These are phyloP conservation scores for Galerucella calmariensis DNA, from an alignment of 2,888 invertebrate genomes.

Conservation along the genomic window DNA sequence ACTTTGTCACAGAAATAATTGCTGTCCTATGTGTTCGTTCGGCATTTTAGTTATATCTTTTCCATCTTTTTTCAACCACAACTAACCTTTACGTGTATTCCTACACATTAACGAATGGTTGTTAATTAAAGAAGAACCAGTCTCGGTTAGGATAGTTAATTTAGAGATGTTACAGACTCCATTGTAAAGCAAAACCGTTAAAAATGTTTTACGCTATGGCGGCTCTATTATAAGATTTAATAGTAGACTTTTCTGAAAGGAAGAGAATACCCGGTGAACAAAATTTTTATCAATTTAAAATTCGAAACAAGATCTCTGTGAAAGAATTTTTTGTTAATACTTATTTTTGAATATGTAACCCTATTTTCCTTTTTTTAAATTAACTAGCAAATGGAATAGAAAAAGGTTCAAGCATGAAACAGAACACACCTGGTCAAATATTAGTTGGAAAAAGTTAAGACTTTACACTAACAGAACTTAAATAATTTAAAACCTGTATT, in stretches of 20 bases:
- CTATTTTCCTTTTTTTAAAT: too few species aligned
- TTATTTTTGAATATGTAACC: too few species aligned
- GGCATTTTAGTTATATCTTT: constrained; percentile 49
- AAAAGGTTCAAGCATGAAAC: too few species aligned
- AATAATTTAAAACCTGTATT: neutral
- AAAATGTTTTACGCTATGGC: constrained; percentile 41
- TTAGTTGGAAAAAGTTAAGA: too few species aligned
- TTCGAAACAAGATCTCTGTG: neutral
- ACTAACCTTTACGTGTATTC: constrained; percentile 45
- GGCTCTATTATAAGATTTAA: constrained; percentile 21
- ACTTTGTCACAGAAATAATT: constrained; percentile 42
- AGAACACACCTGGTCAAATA: too few species aligned
- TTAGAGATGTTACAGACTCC: constrained; percentile 55
- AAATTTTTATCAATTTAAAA: neutral
- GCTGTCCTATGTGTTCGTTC: constrained; percentile 51
- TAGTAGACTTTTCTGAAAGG: constrained; percentile 26
- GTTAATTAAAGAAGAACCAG: constrained; percentile 60
- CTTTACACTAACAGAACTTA: too few species aligned
- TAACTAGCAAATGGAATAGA: too few species aligned
- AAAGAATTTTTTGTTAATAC: too few species aligned
- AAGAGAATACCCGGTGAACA: constrained; percentile 12
- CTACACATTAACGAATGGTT: constrained; percentile 57
- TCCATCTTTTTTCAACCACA: constrained; percentile 47
- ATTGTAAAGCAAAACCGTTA: constrained; percentile 43
- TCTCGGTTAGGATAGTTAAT: constrained; percentile 55